These are phyloP conservation scores for Orchestes rusci DNA, from an alignment of 2,888 invertebrate species.

Conservation along the genomic window DNA sequence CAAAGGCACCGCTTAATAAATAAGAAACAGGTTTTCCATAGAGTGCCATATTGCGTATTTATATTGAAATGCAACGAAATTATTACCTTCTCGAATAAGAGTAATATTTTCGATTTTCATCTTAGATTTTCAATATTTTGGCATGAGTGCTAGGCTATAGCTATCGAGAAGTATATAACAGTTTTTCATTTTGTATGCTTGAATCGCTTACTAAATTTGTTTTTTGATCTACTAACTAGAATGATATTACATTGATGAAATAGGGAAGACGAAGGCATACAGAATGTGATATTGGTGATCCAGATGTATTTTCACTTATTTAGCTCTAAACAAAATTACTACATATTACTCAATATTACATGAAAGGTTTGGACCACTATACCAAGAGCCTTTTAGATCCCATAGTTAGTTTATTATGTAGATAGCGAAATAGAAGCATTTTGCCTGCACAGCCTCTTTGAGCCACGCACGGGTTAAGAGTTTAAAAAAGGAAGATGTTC, in stretches of 20 bases:
- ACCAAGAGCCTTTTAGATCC: slow-evolving; percentile 27
- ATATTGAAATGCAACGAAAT: no score
- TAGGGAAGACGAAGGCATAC: no score
- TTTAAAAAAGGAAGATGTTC: slow-evolving; percentile 13
- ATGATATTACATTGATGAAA: no score
- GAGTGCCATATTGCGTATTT: no score
- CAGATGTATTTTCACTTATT: slow-evolving; percentile 21
- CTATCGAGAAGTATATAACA: slow-evolving; percentile 32
- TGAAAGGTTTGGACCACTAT: slow-evolving; percentile 31
- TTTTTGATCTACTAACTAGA: no score
- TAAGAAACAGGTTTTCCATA: no score
- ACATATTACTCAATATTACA: no score
- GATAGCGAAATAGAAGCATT: slow-evolving; percentile 34
- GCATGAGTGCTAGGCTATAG: slow-evolving; percentile 39
- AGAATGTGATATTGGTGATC: slow-evolving; percentile 37
- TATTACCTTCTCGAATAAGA: slow-evolving; percentile 18
- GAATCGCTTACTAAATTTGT: slow-evolving; percentile 21
- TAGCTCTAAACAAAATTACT: no score
- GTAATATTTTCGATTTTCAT: slow-evolving; percentile 36
- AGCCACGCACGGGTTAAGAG: slow-evolving; percentile 43
- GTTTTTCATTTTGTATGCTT: slow-evolving; percentile 40
- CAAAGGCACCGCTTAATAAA: no score
- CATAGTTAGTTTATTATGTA: slow-evolving; percentile 30
- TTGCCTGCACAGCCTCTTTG: slow-evolving; percentile 45
- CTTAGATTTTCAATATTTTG: slow-evolving; percentile 33